Evolutionary conservation across 2,888 invertebrate genomes (phyloP).

Genomic region (Hyppa rectilinea): DNA sequence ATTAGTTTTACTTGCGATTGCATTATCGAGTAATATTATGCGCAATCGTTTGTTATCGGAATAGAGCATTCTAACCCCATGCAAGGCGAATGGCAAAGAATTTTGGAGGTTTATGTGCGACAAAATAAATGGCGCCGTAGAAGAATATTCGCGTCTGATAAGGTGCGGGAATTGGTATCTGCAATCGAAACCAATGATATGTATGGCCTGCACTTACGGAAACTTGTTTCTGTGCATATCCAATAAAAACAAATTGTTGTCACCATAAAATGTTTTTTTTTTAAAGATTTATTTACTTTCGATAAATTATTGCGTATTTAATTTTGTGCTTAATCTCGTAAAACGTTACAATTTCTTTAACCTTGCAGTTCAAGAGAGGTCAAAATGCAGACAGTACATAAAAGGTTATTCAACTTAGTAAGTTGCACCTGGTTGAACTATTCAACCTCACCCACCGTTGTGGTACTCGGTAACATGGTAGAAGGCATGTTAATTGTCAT

Average conservation of each 20-base stretch:
- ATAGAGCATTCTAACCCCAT: neutral
- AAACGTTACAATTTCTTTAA: neutral
- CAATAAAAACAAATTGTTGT: constrained; percentile 7
- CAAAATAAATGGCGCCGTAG: neutral
- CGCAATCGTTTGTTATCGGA: constrained; percentile 30
- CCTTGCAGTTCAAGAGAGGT: constrained; percentile 14
- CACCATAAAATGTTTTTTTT: no score
- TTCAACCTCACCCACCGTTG: neutral
- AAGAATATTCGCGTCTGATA: neutral
- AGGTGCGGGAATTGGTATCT: neutral
- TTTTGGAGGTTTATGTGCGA: neutral
- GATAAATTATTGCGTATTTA: neutral
- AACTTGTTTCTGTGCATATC: neutral
- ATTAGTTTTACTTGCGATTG: constrained; percentile 47
- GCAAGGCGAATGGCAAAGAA: neutral
- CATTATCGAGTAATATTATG: constrained; percentile 34
- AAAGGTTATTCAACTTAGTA: constrained; percentile 15
- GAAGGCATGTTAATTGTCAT: neutral
- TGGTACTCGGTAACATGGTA: neutral
- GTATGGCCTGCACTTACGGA: neutral
- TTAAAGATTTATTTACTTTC: no score
- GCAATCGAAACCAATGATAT: neutral
- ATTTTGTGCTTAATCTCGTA: neutral
- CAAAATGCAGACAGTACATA: constrained; percentile 26
- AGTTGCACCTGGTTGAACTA: constrained; percentile 16